Base-by-base conservation (phyloP, 1,140 invertebrate genomes). In the Eciton burchellii region DNA sequence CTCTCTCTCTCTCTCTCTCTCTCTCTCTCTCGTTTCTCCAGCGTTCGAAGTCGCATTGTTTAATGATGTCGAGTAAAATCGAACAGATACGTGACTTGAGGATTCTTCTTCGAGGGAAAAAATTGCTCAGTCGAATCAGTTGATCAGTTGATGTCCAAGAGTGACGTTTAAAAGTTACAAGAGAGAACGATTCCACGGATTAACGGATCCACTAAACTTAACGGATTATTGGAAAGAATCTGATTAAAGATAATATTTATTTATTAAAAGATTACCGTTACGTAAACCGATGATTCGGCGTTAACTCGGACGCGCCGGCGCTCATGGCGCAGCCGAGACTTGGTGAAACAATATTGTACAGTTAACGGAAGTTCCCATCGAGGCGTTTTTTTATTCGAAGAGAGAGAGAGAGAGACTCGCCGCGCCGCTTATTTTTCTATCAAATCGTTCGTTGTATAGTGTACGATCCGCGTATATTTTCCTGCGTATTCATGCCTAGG, bases 331-430 rank as follows among this genome's bases (percentile, higher is more conserved):
- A 11, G n/a, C 21, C 6, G 14, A 24, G 11, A 54, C 8, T 57
- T 66, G 71, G 19, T n/a, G 82, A 74, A 73, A 84, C 52, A 26
- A 74, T 83, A 68, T 83, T 85, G 45, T 81, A 81, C 73, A 59
- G 59, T 72, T 59, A 72, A 62, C 73, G 63, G 9, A 71, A 57
- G n/a, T n/a, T 57, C 29, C 21, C 65, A 26, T 45, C 26, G 49
- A 47, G 14, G 41, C 45, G 21, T 70, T 16, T 62, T n/a, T 70
- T 19, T n/a, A 43, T 72, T 83, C 65, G 43, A 71, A 70, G 52
- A 66, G n/a, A n/a, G n/a, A n/a, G n/a, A n/a, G n/a, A n/a, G n/a
- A n/a, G n/a, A 21, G 3, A 35, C 26, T 35, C 6, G 35, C 6
- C 35, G 6, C 35, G 19, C 11, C 65, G 19, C 43, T 77, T 65